Percentiles rank a stretch among this genome's conserved stretches.
Evolutionary conservation across 2,797 vertebrate genomes (phyloP).

Genomic region (Gymnocypris eckloni): DNA sequence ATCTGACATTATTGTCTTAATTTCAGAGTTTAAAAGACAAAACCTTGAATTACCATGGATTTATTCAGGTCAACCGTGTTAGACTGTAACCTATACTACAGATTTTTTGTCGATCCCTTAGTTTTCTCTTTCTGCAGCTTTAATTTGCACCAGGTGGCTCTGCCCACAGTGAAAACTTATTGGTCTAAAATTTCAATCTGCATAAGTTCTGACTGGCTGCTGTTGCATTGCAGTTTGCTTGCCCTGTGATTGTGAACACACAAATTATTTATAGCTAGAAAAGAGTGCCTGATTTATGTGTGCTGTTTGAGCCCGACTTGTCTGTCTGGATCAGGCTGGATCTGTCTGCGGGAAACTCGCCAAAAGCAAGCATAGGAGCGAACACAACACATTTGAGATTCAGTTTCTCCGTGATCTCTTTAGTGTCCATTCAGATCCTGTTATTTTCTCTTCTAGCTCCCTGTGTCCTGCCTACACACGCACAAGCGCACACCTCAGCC

Average conservation of each 20-base stretch:
- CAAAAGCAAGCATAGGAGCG: constrained; percentile 18
- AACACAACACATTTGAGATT: constrained; percentile 23
- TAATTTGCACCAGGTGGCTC: background rate
- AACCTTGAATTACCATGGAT: background rate
- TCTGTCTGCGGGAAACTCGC: background rate
- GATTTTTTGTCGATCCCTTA: background rate
- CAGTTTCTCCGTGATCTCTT: constrained; percentile 33
- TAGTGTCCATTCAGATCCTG: constrained; percentile 36
- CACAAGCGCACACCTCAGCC: background rate
- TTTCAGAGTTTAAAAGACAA: background rate
- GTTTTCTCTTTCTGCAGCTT: background rate
- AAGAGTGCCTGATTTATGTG: constrained; percentile 7
- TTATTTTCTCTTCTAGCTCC: constrained; percentile 37
- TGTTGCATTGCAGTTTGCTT: background rate
- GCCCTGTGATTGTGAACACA: background rate
- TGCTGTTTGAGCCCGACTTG: background rate
- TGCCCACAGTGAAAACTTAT: background rate
- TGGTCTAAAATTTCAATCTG: background rate
- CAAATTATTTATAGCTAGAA: background rate
- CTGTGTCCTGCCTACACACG: constrained; percentile 25
- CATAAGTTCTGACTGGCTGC: background rate
- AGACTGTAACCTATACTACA: background rate
- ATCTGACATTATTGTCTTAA: background rate
- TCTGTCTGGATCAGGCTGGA: constrained; percentile 25
- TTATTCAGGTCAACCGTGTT: background rate